These are phyloP conservation scores for Vespertilio murinus DNA, from an alignment of 2,797 vertebrate species.

Conservation along the genomic window DNA sequence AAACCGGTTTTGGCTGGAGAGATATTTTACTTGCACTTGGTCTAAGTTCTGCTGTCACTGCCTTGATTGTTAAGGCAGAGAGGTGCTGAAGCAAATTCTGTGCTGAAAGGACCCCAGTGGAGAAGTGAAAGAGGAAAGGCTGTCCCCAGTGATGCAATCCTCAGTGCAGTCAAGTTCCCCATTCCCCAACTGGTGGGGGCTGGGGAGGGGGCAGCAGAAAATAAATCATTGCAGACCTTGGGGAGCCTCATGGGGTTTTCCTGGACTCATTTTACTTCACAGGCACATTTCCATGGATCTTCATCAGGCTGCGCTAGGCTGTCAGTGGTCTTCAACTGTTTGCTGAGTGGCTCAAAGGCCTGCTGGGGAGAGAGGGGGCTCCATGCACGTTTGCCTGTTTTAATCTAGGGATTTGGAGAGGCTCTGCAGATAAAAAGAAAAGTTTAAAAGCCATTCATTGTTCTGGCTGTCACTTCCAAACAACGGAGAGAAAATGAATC, in stretches of 20 bases:
- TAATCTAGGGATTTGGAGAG: background rate
- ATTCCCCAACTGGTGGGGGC: background rate
- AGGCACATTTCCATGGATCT: slow-evolving; percentile 61
- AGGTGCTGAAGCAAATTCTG: background rate
- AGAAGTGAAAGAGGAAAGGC: slow-evolving; percentile 64
- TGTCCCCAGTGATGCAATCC: slow-evolving; percentile 47
- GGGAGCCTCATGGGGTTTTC: slow-evolving; percentile 68
- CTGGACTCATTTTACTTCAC: slow-evolving; percentile 44
- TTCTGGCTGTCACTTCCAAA: background rate
- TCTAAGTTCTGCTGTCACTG: background rate
- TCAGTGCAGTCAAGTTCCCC: slow-evolving; percentile 55
- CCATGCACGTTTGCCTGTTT: background rate
- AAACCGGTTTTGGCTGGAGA: too few species aligned
- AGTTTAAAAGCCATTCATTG: background rate
- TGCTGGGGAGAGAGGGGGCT: background rate
- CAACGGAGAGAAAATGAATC: background rate
- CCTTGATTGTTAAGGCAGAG: background rate
- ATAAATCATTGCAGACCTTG: slow-evolving; percentile 37
- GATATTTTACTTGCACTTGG: background rate
- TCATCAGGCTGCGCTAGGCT: background rate
- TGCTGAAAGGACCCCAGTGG: background rate
- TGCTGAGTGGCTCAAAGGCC: background rate
- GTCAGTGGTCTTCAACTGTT: background rate
- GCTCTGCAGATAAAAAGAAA: slow-evolving; percentile 6
- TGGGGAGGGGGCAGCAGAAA: background rate